These are phyloP conservation scores for Torymus aiolomorphi DNA, from an alignment of 2,888 invertebrate species.

Conservation along the genomic window DNA sequence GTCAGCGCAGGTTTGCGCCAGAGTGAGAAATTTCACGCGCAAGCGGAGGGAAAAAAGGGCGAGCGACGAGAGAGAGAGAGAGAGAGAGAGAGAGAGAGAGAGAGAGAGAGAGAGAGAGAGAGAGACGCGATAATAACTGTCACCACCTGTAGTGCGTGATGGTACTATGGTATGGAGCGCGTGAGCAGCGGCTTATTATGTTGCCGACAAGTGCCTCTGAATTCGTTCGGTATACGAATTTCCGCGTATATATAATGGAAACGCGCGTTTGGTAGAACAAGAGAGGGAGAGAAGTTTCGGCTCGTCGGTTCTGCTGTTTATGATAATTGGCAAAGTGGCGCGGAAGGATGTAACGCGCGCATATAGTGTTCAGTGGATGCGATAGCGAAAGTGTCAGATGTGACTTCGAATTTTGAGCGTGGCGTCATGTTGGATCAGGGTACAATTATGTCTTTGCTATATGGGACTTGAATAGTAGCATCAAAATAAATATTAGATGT, in stretches of 20 bases:
- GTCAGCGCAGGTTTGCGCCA: slow-evolving; percentile 51
- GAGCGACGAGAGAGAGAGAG: background rate
- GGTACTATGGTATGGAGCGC: background rate
- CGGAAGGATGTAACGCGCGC: no score
- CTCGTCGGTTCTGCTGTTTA: no score
- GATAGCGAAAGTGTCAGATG: background rate
- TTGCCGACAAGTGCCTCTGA: slow-evolving; percentile 17
- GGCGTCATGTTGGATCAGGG: no score
- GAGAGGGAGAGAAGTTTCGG: no score
- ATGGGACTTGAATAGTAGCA: no score
- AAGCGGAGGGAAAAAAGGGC: slow-evolving; percentile 3
- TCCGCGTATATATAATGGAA: no score
- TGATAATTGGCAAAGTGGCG: no score
- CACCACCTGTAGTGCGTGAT: slow-evolving; percentile 34
- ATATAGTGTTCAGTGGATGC: background rate
- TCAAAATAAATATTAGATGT: no score
- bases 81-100: no score
- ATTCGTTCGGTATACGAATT: slow-evolving; percentile 8
- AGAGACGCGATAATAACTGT: slow-evolving; percentile 41
- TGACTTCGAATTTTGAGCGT: background rate
- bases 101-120: slow-evolving; percentile 13
- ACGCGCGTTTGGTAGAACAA: no score
- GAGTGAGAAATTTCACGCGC: slow-evolving; percentile 49
- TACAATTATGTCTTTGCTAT: no score
- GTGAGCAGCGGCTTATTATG: slow-evolving; percentile 30